These are phyloP conservation scores for Archegozetes longisetosus DNA, from an alignment of 1,140 invertebrate genomes.

Conservation along the genomic window DNA sequence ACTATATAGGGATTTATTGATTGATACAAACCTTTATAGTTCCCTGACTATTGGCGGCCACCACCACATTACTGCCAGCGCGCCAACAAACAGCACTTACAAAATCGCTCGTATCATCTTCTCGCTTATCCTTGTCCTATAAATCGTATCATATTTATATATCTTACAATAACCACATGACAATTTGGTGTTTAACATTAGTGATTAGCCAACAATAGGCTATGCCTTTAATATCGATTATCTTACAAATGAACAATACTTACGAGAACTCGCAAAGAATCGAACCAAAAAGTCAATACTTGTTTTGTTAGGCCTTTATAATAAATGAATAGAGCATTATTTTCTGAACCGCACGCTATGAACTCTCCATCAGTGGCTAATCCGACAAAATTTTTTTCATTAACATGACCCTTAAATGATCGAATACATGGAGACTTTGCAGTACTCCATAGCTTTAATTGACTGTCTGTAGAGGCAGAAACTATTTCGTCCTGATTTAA, in stretches of 20 bases:
- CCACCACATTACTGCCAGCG: conserved; percentile 62
- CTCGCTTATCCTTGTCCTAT: conserved; percentile 50
- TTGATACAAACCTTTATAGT: conserved; percentile 53
- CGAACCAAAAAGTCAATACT: conserved; percentile 74
- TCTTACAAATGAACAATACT: conserved; percentile 20
- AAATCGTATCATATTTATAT: conserved; percentile 8
- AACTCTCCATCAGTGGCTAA: conserved; percentile 88
- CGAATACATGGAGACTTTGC: conserved; percentile 55
- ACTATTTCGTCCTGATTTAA: conserved; percentile 74
- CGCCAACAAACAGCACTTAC: conserved; percentile 92
- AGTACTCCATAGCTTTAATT: conserved; percentile 83
- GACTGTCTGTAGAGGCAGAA: conserved; percentile 86
- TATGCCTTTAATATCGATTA: too few species aligned
- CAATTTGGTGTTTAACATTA: too few species aligned
- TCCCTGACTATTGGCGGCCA: conserved; percentile 91
- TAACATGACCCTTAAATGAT: conserved; percentile 80
- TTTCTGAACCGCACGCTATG: conserved; percentile 87
- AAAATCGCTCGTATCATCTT: conserved; percentile 78
- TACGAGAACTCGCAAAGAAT: conserved; percentile 57
- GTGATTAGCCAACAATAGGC: too few species aligned
- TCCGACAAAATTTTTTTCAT: conserved; percentile 95
- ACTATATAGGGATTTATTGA: neutral
- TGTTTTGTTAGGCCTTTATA: conserved; percentile 78
- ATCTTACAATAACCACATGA: too few species aligned
- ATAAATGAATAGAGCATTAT: conserved; percentile 84